A percentile compares a stretch with the other conserved stretches of the same genome.
These are phyloP conservation scores for Drosophila mercatorum DNA, from an alignment of 2,888 invertebrate species.

Conservation along the genomic window DNA sequence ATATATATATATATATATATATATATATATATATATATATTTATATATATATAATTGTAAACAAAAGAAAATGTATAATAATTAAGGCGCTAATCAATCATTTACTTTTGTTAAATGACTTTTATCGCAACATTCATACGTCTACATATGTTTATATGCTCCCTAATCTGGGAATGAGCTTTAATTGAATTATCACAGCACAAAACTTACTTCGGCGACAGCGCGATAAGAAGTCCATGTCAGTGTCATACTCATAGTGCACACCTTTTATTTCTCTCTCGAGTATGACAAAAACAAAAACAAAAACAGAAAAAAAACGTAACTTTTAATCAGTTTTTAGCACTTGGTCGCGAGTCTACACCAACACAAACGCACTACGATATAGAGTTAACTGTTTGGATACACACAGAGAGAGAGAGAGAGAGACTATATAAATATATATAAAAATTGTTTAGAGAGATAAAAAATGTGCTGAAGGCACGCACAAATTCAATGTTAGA, in stretches of 20 bases:
- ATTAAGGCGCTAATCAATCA: conserved; percentile 5
- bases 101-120: neutral
- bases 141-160: neutral
- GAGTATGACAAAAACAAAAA: conserved; percentile 15
- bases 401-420: conserved; percentile 40
- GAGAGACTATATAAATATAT: neutral
- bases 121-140: neutral
- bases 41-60: neutral
- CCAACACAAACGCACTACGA: conserved; percentile 2
- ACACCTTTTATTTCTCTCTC: conserved; percentile 20
- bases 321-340: conserved; percentile 57
- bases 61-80: neutral
- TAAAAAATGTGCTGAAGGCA: conserved; percentile 21
- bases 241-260: conserved; percentile 16
- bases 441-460: conserved; percentile 2
- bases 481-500: conserved; percentile 64
- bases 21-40: no score
- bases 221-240: conserved; percentile 55
- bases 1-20: neutral
- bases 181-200: conserved; percentile 49
- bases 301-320: conserved; percentile 10
- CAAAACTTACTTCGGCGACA: conserved; percentile 60
- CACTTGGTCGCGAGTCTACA: conserved; percentile 44
- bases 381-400: conserved; percentile 47
- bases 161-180: conserved; percentile 42